A percentile compares a stretch with the other conserved stretches of the same genome.
Evolutionary conservation across 2,888 invertebrate species (phyloP).

Genomic region (Leucozona laternaria): DNA sequence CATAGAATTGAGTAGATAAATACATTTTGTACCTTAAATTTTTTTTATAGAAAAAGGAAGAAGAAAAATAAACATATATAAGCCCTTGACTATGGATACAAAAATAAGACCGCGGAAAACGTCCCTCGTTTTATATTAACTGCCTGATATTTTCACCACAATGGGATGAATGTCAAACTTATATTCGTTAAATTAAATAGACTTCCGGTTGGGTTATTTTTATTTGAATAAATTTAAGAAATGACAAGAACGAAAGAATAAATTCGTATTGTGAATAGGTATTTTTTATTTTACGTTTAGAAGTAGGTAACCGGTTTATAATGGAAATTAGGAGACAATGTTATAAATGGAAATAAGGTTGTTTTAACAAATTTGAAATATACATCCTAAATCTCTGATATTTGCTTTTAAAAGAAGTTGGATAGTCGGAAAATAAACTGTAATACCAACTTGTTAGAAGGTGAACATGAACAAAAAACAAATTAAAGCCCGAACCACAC

Average conservation of each 20-base stretch:
- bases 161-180: background rate
- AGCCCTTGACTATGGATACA: constrained; percentile 58
- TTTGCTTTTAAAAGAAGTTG: too few relatives aligned
- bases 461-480: too few relatives aligned
- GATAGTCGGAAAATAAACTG: too few relatives aligned
- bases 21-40: constrained; percentile 29
- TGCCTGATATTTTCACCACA: background rate
- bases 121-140: background rate
- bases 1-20: constrained; percentile 50
- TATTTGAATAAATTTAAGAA: background rate
- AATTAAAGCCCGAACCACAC: too few relatives aligned
- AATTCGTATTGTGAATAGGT: too few relatives aligned
- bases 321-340: too few relatives aligned
- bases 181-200: constrained; percentile 3
- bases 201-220: background rate
- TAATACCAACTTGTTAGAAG: too few relatives aligned
- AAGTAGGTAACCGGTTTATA: too few relatives aligned
- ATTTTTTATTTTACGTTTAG: too few relatives aligned
- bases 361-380: too few relatives aligned
- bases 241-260: background rate
- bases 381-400: too few relatives aligned
- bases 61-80: constrained; percentile 1
- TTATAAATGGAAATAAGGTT: too few relatives aligned
- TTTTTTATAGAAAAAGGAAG: background rate
- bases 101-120: background rate